Conservation (phyloP, 2,797 vertebrate species). For the Acestrorhynchus altus region DNA sequence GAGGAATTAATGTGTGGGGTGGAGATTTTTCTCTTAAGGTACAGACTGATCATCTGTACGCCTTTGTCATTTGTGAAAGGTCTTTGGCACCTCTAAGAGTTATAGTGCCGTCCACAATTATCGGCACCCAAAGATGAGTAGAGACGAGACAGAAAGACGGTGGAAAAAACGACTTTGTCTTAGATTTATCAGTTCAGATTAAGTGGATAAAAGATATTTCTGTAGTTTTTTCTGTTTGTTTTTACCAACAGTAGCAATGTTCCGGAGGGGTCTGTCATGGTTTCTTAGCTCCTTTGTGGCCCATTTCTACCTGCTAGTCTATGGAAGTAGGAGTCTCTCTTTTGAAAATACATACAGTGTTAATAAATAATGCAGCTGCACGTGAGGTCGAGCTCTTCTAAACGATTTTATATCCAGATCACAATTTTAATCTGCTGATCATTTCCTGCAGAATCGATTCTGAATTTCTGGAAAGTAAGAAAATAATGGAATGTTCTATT, state of each 20-base stretch:
- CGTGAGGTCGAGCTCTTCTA: too few relatives aligned
- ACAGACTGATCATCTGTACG: constrained; percentile 16
- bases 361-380: too few relatives aligned
- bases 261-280: neutral
- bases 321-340: too few relatives aligned
- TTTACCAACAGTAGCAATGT: neutral
- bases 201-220: neutral
- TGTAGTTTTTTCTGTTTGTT: neutral
- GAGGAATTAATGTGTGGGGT: constrained; percentile 25
- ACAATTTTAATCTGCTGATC: too few relatives aligned
- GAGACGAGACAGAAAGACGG: neutral
- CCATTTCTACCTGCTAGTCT: too few relatives aligned
- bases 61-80: neutral
- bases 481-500: too few relatives aligned
- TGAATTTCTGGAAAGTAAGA: too few relatives aligned
- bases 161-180: neutral
- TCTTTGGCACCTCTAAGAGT: neutral
- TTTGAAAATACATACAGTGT: too few relatives aligned
- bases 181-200: too few relatives aligned
- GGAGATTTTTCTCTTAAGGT: neutral
- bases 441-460: too few relatives aligned
- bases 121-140: neutral
- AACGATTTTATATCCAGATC: too few relatives aligned
- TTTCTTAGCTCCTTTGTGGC: neutral
- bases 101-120: neutral